Evolutionary conservation across 1,140 invertebrate species (phyloP), one percentile per base, ranked within the genome.

Genomic region (Trialeurodes vaporariorum): DNA sequence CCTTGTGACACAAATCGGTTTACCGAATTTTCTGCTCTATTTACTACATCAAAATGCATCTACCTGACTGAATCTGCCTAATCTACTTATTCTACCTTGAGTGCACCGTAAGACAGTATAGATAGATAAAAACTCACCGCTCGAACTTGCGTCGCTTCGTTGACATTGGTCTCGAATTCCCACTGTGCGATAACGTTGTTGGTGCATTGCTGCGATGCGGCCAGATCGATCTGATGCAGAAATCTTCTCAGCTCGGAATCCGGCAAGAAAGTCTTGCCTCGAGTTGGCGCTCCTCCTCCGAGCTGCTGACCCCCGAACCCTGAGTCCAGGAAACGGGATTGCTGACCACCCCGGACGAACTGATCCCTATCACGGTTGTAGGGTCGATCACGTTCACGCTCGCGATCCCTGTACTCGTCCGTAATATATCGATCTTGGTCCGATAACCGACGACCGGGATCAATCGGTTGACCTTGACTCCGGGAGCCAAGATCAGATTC

Each of bases 111-210:
- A n/a, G n/a, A n/a, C n/a, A n/a, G n/a, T n/a, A n/a, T n/a, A n/a
- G n/a, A n/a, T n/a, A n/a, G n/a, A n/a, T n/a, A n/a, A n/a, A n/a
- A 49, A 86, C 88, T 89, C 77, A 93, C 91, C 77, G 91, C 91
- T 76, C 87, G 84, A 68, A 88, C 78, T 78, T 92, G 90, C 0
- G 88, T 91, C 64, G 81, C 84, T 76, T 90, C 87, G 75, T 91
- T 92, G 2, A 93, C 88, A 75, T 93, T 87, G 0, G 91, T 93
- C 78, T 93, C 90, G 76, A 91, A 93, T 74, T 87, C 86, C 91
- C 91, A 93, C 72, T 92, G 90, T 0, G 90, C 87, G 0, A 84
- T 86, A 27, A 93, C 90, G 76, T 92, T 92, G 27, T 85, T 85
- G 1, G 87, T 90, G 75, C 90, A 92, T 74, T 89, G 85, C 73